Base-by-base conservation (phyloP, 2,113 vertebrate genomes). In the Petroica traversi region DNA sequence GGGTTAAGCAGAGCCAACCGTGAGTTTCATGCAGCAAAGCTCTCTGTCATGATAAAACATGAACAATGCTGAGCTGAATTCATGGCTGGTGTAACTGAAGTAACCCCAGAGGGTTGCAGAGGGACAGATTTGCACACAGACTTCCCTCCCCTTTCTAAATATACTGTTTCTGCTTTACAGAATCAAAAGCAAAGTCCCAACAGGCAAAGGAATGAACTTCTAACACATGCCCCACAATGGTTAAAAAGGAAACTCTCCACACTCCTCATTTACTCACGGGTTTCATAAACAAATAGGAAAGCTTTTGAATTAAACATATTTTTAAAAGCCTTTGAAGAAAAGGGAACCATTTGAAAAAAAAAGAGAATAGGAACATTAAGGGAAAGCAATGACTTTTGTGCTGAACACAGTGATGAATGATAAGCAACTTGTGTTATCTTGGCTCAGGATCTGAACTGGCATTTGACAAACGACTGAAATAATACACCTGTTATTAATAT, bases 181-280 rank as follows among this genome's bases (percentile, higher is more conserved):
- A 89, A 93, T 51, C 57, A 88, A 89, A 88, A 72, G 67, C 76
- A 55, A 51, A 77, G 74, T 94, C 72, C 79, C 16, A 8, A 29
- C n/a, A 86, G 84, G 83, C 40, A 86, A 86, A 77, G 67, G 66
- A 93, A 94, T 93, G 79, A 94, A 93, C 72, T 96, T 95, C 64
- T 28, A 96, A 72, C 82, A 84, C 75, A 43, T 74, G 90, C 75
- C 55, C 43, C 31, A 5, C 77, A 86, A 92, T 28, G 54, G 83
- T 64, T 52, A 66, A 69, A 78, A 81, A 75, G 61, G 68, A 91
- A 96, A 95, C 91, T 93, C 92, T 79, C 28, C 72, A 73, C 81
- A 69, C 69, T 93, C 82, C 11, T 11, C 45, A 61, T 5, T 11
- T 24, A 91, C 79, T 78, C 41, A 91, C 40, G 40, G 75, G 48